A percentile compares a stretch with the other conserved stretches of the same genome.
Conservation (phyloP, 1,140 invertebrate genomes). For the Melipona quadrifasciata region DNA sequence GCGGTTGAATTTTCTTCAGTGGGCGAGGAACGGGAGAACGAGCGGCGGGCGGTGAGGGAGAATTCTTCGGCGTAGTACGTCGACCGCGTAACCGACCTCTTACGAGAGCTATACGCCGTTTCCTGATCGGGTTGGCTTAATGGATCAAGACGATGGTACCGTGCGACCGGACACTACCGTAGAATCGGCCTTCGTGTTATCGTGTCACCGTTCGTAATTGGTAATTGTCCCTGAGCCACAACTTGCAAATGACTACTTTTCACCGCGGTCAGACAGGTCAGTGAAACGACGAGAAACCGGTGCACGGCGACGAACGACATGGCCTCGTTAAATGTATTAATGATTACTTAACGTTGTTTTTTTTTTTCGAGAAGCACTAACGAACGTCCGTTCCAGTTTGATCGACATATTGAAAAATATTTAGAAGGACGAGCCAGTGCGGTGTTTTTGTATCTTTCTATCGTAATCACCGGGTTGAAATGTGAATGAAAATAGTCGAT, state of each 20-base stretch:
- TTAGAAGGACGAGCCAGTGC: not conserved
- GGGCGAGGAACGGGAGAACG: not conserved
- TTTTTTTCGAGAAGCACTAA: not conserved
- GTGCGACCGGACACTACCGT: constrained; percentile 64
- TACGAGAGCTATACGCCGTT: constrained; percentile 54
- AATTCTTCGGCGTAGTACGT: constrained; percentile 8
- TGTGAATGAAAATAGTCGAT: too few species aligned
- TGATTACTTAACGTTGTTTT: not conserved
- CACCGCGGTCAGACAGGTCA: constrained; percentile 46
- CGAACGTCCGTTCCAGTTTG: not conserved
- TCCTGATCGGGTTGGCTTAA: constrained; percentile 49
- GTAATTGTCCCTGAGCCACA: constrained; percentile 65
- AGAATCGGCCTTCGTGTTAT: constrained; percentile 57
- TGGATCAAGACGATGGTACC: constrained; percentile 46
- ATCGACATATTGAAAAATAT: too few species aligned
- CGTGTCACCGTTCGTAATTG: constrained; percentile 63
- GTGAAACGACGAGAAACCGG: constrained; percentile 34
- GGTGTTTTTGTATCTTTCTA: too few species aligned
- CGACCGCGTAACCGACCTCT: constrained; percentile 19
- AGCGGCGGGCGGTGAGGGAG: constrained; percentile 9
- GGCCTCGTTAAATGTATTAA: constrained; percentile 13
- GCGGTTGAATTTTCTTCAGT: constrained; percentile 1
- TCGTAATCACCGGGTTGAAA: too few species aligned
- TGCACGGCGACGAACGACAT: not conserved
- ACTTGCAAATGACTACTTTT: constrained; percentile 55